These are phyloP conservation scores for Chanos chanos DNA, from an alignment of 2,797 vertebrate species.

Conservation along the genomic window DNA sequence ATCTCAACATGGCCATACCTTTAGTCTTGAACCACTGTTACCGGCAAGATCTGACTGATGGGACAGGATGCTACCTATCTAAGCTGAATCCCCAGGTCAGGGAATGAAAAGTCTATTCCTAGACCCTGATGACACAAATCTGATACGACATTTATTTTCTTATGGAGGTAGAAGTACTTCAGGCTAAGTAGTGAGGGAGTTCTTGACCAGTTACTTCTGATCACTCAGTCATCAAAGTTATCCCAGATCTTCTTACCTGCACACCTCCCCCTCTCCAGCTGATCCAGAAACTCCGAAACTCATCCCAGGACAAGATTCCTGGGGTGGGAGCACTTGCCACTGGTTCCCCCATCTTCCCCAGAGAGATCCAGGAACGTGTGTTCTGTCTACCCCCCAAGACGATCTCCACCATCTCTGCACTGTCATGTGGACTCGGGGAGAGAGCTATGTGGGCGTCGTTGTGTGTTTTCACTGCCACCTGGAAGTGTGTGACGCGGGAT, in stretches of 20 bases:
- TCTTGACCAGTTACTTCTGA: no score
- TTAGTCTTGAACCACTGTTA: no score
- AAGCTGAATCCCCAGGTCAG: no score
- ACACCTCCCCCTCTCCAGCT: conserved; percentile 81
- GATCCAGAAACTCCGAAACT: conserved; percentile 94
- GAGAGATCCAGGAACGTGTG: conserved; percentile 84
- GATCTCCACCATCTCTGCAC: conserved; percentile 84
- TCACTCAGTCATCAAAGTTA: no score
- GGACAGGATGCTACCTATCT: no score
- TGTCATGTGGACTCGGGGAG: conserved; percentile 83
- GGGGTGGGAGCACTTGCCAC: conserved; percentile 75
- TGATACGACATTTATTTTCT: no score
- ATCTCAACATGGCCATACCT: neutral
- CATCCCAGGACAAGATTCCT: conserved; percentile 89
- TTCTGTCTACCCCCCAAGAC: conserved; percentile 88
- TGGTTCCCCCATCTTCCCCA: conserved; percentile 85
- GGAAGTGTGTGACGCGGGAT: conserved; percentile 76
- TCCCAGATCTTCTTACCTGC: conserved; percentile 72
- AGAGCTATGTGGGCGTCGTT: conserved; percentile 85
- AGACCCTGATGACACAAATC: no score
- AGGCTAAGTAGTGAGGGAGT: no score
- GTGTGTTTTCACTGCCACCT: conserved; percentile 86
- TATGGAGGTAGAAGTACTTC: no score
- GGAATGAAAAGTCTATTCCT: no score
- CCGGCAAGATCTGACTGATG: no score